phyloP scores from a whole-genome alignment of 2,113 vertebrate genomes.

The Sakesphorus luctuosus region DNA sequence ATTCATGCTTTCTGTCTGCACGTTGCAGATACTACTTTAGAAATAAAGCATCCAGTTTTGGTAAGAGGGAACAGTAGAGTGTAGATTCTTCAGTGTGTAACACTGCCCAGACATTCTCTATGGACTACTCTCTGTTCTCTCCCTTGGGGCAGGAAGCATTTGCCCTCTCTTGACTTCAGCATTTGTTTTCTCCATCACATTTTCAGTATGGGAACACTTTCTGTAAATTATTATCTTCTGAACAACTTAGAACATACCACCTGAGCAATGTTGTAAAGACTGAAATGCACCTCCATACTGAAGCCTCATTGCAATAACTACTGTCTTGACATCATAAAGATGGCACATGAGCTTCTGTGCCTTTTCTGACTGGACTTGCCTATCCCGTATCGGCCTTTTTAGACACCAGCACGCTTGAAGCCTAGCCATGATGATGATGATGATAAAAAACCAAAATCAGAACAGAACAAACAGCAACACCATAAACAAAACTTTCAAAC shows the following conservation, averaged over 20 bases:
- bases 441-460: too few species aligned
- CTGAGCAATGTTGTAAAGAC: background rate
- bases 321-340: background rate
- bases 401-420: too few species aligned
- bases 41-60: background rate
- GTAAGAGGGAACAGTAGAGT: background rate
- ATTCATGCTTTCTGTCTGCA: background rate
- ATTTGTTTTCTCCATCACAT: background rate
- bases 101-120: background rate
- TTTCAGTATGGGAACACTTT: background rate
- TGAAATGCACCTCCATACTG: background rate
- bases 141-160: background rate
- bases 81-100: background rate
- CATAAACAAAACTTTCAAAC: too few species aligned
- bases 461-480: too few species aligned
- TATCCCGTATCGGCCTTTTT: too few species aligned
- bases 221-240: background rate
- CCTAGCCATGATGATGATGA: too few species aligned
- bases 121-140: background rate
- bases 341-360: background rate
- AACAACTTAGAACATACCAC: background rate
- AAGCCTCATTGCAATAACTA: background rate
- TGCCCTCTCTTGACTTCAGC: background rate
- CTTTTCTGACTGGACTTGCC: too few species aligned
- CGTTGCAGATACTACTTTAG: background rate